phyloP scores from a whole-genome alignment of 2,113 vertebrate genomes.

The Antidorcas marsupialis region DNA sequence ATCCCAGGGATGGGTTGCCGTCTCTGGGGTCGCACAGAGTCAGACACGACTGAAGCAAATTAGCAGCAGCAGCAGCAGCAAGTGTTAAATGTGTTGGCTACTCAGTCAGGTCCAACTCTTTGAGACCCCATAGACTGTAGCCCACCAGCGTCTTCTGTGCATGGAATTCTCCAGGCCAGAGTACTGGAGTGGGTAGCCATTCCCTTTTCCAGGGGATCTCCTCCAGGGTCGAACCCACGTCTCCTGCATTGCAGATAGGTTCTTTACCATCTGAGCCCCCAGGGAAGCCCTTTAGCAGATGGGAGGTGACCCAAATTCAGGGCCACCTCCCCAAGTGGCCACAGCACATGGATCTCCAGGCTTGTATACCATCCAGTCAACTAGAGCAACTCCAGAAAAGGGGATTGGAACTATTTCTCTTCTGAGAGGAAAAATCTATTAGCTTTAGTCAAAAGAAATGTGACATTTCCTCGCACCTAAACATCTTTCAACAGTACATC shows the following conservation, averaged over 20 bases:
- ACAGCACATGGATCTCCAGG: rapidly evolving
- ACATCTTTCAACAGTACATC: neutral
- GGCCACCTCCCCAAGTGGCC: neutral
- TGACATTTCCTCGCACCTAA: neutral
- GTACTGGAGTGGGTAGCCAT: neutral
- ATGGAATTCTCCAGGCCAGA: neutral
- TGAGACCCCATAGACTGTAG: neutral
- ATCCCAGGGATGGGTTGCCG: too few relatives aligned
- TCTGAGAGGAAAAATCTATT: neutral
- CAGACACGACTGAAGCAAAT: too few relatives aligned
- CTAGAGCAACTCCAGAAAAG: neutral
- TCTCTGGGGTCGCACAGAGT: too few relatives aligned
- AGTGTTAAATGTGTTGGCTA: neutral
- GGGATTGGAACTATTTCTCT: neutral
- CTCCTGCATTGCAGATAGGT: neutral
- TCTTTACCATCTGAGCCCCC: neutral
- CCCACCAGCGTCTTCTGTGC: neutral
- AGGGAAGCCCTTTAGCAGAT: neutral
- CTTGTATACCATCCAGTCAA: rapidly evolving
- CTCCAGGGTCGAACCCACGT: rapidly evolving
- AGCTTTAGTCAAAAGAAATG: neutral
- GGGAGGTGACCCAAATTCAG: neutral
- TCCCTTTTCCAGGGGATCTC: neutral
- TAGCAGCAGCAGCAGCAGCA: too few relatives aligned
- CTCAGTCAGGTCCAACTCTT: neutral